Conservation (phyloP, 2,113 vertebrate species). For the Probosciger aterrimus region DNA sequence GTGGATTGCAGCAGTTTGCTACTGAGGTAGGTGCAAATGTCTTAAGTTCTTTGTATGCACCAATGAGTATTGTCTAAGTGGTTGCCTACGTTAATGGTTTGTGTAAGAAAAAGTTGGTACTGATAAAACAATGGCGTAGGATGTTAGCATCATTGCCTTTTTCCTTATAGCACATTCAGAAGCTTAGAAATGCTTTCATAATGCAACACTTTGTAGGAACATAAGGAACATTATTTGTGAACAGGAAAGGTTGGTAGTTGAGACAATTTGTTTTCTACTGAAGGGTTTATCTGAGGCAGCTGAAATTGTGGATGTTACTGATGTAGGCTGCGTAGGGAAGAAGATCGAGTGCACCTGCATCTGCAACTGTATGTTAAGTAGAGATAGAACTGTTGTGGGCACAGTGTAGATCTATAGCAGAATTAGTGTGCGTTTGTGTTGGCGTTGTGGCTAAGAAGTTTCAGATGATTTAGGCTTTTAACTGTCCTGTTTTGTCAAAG, state of each 20-base stretch:
- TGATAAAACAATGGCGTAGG: not conserved
- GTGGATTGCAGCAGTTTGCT: constrained; percentile 94
- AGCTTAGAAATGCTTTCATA: not conserved
- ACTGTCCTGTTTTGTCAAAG: not conserved
- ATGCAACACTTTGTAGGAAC: not conserved
- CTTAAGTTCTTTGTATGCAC: not conserved
- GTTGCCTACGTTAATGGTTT: not conserved
- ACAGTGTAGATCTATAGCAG: not conserved
- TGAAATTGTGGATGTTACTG: not conserved
- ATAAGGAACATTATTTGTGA: constrained; percentile 8
- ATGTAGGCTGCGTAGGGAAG: not conserved
- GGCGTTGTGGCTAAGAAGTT: not conserved
- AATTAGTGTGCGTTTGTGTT: not conserved
- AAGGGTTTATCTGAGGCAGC: not conserved
- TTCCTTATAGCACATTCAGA: not conserved
- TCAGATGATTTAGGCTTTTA: not conserved
- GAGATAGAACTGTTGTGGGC: not conserved
- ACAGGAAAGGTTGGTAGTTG: not conserved
- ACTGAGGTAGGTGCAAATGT: constrained; percentile 81
- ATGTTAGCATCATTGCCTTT: not conserved
- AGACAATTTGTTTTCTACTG: not conserved
- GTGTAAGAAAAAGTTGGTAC: not conserved
- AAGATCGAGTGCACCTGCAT: not conserved
- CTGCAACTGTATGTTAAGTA: not conserved
- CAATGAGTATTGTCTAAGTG: not conserved